Base-by-base conservation (phyloP, 2,113 vertebrate species). In the Varanus komodoensis region DNA sequence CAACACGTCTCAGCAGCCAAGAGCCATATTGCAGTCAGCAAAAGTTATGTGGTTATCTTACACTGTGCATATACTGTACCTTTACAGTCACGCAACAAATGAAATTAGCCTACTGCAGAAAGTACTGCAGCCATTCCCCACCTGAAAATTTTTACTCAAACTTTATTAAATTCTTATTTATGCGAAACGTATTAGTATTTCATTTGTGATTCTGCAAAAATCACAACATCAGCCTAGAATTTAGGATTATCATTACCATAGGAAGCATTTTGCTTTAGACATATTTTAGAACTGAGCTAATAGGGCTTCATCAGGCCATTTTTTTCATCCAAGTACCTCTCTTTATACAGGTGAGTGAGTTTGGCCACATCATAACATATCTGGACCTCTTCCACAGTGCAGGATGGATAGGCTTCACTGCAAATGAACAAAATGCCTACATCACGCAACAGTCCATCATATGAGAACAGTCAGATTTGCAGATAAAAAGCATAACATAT, bases 361-460 rank as follows among this genome's bases (percentile, higher is more conserved):
- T 96, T 98, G 87, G 98, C 95, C 89, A 99, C 99, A 0, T 99
- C 88, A 0, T 98, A 99, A 83, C 97, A 98, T 84, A 99, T 92
- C 89, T 98, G 98, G 6, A 99, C 98, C 0, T 98, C 97, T 88
- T 96, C 90, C 89, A 99, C 98, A 3, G 85, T 90, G 54, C 98
- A 99, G 0, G 96, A 95, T 2, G 98, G 98, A 80, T 99, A 99
- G 0, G 99, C 99, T 73, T 98, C 97, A 83, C 99, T 99, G 92
- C 3, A 79, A 95, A 91, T 38, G 11, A 9, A 92, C 93, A 67
- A 74, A 80, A 69, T 7, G 75, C 15, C 3, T 0, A 5, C 8
- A 29, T 0, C 68, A 88, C 38, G 38, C 71, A 81, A 89, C 52
- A 91, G 48, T 82, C 7, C 21, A 1, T 38, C 86, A 27, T 73